A percentile compares a stretch with the other conserved stretches of the same genome.
Conservation (phyloP, 2,113 vertebrate genomes). For the Phalacrocorax carbo region DNA sequence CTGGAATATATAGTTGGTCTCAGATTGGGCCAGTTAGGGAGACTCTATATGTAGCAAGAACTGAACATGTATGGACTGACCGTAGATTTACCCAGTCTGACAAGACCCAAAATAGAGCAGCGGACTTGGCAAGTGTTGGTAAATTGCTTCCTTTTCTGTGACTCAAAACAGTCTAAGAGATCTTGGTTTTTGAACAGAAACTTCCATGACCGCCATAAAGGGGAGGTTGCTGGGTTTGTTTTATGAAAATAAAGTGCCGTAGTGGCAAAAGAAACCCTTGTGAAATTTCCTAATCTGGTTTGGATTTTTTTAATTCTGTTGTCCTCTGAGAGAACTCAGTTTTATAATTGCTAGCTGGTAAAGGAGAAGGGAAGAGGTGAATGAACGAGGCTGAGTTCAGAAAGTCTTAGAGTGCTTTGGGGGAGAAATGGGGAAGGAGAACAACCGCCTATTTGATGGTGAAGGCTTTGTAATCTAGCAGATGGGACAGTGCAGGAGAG, state of each 20-base stretch:
- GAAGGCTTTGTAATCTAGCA: not conserved
- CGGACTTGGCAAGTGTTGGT: not conserved
- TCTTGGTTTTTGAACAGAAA: not conserved
- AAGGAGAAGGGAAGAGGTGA: not conserved
- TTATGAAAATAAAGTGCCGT: not conserved
- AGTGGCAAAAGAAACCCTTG: not conserved
- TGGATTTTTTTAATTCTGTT: not conserved
- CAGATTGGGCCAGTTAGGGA: not conserved
- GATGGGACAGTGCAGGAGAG: not conserved
- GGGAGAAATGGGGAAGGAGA: not conserved
- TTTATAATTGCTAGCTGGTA: not conserved
- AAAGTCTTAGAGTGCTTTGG: not conserved
- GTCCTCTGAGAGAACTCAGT: not conserved
- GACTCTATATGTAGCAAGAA: not conserved
- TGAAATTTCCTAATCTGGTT: not conserved
- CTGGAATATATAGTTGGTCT: not conserved
- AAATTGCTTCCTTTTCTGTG: conserved; percentile 6
- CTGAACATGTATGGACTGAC: not conserved
- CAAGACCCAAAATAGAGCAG: not conserved
- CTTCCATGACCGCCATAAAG: not conserved
- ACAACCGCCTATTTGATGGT: not conserved
- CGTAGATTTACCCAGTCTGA: not conserved
- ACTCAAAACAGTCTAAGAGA: not conserved
- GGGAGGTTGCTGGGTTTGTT: not conserved
- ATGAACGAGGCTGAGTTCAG: not conserved